Evolutionary conservation across 2,797 vertebrate species (phyloP), one percentile per base, ranked within the genome.

Genomic region (Coccyzus lansbergi): DNA sequence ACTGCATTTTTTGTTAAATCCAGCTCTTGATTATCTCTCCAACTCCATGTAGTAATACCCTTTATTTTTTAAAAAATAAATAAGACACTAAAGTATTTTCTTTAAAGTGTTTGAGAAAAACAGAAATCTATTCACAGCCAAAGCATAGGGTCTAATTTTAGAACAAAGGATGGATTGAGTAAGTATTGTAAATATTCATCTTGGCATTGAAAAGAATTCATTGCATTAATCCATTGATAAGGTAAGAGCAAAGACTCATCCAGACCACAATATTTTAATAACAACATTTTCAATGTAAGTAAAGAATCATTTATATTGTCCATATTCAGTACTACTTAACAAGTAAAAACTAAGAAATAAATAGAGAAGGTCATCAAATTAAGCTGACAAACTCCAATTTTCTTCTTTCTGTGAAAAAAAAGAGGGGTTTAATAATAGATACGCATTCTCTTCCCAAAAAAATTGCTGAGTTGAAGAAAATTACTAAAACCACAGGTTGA

Each of bases 381-480:
- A 93, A 67, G 48, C 14, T 18, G 86, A 49, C 64, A 89, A 93
- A 86, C 26, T 91, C 49, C 26, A 40, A 64, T 60, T 95, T 64
- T 84, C 40, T 78, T 79, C 24, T 76, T 88, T 85, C 62, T 67
- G 7, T 90, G 83, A 93, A 93, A 91, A 72, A 52, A 91, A 72
- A 52, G 29, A 85, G 22, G 53, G 14, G 64, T 80, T 77, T 74
- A 74, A 92, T 83, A 94, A 94, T 34, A 88, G 67, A 94, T 62
- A 91, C 4, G 22, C 64, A 91, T 53, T 91, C 72, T 63, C 10
- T 42, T 15, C 44, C 93, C 58, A 93, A 94, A 93, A 94, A 95
- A 95, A 93, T 5, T 92, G 84, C 86, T 80, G 76, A 91, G 55
- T 84, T 78, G 55, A 96, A 94, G 42, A 94, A 95, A 94, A 94